phyloP scores from a whole-genome alignment of 2,797 vertebrate genomes.

The Rhabdophis nuchalis region DNA sequence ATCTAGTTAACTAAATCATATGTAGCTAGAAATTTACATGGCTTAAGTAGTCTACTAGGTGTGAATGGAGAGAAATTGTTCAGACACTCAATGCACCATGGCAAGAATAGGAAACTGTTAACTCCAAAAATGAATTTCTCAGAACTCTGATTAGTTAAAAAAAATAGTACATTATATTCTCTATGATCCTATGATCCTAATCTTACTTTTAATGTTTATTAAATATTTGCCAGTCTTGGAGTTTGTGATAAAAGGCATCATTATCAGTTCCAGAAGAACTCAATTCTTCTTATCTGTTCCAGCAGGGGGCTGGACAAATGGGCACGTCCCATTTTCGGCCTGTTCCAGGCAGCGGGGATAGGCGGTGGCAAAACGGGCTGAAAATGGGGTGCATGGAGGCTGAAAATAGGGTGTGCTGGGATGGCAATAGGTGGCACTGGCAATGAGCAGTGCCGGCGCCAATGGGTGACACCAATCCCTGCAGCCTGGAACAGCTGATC shows the following conservation, averaged over 20 bases:
- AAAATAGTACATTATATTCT: background rate
- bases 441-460: no score
- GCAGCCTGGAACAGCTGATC: no score
- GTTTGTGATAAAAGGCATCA: background rate
- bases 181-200: background rate
- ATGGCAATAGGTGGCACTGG: no score
- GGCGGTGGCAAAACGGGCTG: no score
- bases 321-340: no score
- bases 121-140: background rate
- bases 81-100: background rate
- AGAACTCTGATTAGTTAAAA: background rate
- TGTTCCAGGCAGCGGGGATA: no score
- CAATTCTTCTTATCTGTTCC: no score
- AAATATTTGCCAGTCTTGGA: background rate
- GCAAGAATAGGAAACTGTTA: background rate
- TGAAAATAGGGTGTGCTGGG: no score
- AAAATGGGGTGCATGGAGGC: no score
- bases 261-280: background rate
- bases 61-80: background rate
- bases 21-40: background rate
- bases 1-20: background rate
- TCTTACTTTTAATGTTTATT: background rate
- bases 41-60: background rate
- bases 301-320: no score
- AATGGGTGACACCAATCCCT: no score